These are phyloP conservation scores for Melinaea marsaeus DNA, from an alignment of 2,888 invertebrate genomes.

Conservation along the genomic window DNA sequence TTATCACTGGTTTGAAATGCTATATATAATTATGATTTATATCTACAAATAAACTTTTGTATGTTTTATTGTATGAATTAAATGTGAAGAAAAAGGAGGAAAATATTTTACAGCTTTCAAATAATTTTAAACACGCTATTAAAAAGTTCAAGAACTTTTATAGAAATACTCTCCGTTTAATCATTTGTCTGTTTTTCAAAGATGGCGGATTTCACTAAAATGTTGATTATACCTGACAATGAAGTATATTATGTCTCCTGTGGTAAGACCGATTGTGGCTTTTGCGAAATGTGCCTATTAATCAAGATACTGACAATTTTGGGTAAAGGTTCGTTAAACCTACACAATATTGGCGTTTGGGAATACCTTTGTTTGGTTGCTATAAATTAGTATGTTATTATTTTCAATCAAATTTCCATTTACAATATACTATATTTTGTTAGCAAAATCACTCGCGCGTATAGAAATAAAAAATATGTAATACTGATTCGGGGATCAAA, in stretches of 20 bases:
- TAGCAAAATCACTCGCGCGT: too few relatives aligned
- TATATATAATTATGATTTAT: too few relatives aligned
- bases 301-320: slow-evolving; percentile 5
- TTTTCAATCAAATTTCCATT: neutral
- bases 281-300: slow-evolving; percentile 1
- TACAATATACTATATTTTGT: too few relatives aligned
- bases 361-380: neutral
- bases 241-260: slow-evolving; percentile 4
- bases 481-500: too few relatives aligned
- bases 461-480: too few relatives aligned
- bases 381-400: neutral
- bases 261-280: slow-evolving; percentile 2
- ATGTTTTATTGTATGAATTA: too few relatives aligned
- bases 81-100: too few relatives aligned
- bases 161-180: neutral
- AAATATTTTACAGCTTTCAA: too few relatives aligned
- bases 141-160: too few relatives aligned
- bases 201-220: neutral
- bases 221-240: slow-evolving; percentile 3
- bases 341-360: neutral
- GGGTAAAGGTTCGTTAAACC: slow-evolving; percentile 1
- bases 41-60: too few relatives aligned
- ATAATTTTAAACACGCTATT: too few relatives aligned
- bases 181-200: neutral
- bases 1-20: too few relatives aligned